A percentile compares a stretch with the other conserved stretches of the same genome.
Evolutionary conservation across 2,113 vertebrate species (phyloP).

Genomic region (Datnioides undecimradiatus): DNA sequence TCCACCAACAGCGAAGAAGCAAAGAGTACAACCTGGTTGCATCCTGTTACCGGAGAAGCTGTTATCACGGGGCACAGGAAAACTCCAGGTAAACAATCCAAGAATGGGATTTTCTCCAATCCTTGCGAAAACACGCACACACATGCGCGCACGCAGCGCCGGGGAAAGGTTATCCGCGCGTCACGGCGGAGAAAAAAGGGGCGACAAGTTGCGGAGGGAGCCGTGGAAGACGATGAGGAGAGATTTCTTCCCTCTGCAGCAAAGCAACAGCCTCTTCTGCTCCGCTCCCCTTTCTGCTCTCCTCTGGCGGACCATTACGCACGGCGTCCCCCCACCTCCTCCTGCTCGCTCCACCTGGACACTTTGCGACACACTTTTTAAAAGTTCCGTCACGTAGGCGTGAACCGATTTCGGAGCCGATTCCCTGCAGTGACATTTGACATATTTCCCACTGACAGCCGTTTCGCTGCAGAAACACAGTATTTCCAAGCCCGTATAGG

Average conservation of each 20-base stretch:
- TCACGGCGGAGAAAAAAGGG: constrained; percentile 27
- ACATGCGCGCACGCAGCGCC: constrained; percentile 8
- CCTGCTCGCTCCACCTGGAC: constrained; percentile 86
- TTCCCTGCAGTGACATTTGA: constrained; percentile 55
- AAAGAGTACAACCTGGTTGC: constrained; percentile 96
- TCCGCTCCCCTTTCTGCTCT: constrained; percentile 9
- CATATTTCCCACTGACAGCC: background rate
- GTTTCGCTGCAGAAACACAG: background rate
- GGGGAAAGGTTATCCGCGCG: constrained; percentile 40
- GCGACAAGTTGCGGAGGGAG: constrained; percentile 58
- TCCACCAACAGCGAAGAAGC: constrained; percentile 91
- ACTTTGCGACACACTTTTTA: constrained; percentile 89
- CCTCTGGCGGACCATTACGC: constrained; percentile 45
- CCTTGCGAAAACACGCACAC: constrained; percentile 14
- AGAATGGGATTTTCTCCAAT: background rate
- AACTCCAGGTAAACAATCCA: constrained; percentile 88
- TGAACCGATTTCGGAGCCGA: constrained; percentile 19
- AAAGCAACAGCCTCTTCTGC: constrained; percentile 65
- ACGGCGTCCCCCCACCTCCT: constrained; percentile 35
- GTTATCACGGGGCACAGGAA: constrained; percentile 93
- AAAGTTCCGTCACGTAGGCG: constrained; percentile 79
- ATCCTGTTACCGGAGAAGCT: constrained; percentile 93
- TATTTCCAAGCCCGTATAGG: background rate
- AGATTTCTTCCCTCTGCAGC: constrained; percentile 63
- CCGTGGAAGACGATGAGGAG: constrained; percentile 25